Conservation (phyloP, 2,888 invertebrate species). For the Carcina quercana region DNA sequence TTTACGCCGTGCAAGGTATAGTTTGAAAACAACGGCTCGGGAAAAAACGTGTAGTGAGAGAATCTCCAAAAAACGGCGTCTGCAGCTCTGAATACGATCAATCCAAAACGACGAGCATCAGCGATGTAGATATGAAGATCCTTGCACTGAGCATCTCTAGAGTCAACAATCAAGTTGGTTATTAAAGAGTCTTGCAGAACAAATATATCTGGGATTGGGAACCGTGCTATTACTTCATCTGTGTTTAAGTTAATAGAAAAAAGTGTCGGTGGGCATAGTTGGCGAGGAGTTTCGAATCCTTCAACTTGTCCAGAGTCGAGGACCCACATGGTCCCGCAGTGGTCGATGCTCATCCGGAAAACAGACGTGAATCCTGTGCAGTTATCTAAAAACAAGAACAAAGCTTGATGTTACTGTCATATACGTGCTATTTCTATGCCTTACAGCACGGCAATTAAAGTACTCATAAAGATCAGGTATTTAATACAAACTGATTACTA, state of each 20-base stretch:
- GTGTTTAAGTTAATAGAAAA: constrained; percentile 82
- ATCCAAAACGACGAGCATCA: constrained; percentile 80
- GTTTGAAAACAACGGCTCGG: constrained; percentile 82
- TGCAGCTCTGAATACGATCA: constrained; percentile 76
- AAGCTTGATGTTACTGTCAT: no score
- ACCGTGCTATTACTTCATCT: constrained; percentile 76
- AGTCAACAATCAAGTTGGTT: constrained; percentile 80
- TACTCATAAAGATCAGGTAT: no score
- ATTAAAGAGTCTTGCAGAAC: constrained; percentile 80
- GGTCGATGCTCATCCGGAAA: constrained; percentile 84
- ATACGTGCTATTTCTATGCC: no score
- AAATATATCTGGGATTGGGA: constrained; percentile 78
- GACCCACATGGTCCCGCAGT: constrained; percentile 86
- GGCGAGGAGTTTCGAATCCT: constrained; percentile 76
- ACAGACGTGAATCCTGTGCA: constrained; percentile 81
- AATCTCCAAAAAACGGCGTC: constrained; percentile 77
- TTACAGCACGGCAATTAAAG: no score
- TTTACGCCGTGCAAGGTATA: constrained; percentile 84
- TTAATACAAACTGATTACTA: no score
- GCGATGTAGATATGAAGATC: constrained; percentile 80
- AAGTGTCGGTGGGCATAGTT: constrained; percentile 83
- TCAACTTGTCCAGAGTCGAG: constrained; percentile 87
- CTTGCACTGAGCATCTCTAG: constrained; percentile 75
- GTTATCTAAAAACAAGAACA: constrained; percentile 43
- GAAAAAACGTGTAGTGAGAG: constrained; percentile 81